phyloP scores from a whole-genome alignment of 2,888 invertebrate species.

The Aporophyla lueneburgensis region DNA sequence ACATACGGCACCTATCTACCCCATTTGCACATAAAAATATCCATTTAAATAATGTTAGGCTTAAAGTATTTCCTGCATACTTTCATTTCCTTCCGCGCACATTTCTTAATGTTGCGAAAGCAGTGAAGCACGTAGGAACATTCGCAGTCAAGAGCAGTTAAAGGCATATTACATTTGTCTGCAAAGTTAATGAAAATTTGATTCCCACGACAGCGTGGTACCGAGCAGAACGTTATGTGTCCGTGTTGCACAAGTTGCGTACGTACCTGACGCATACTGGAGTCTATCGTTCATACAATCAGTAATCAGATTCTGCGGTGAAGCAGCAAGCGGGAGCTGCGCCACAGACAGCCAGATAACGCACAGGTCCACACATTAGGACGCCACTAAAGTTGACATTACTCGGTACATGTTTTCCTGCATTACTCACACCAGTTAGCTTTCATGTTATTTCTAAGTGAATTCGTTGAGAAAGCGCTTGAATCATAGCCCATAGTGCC shows the following conservation, averaged over 20 bases:
- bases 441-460: constrained; percentile 66
- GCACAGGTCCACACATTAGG: constrained; percentile 77
- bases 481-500: constrained; percentile 65
- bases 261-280: constrained; percentile 47
- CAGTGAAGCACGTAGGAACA: constrained; percentile 35
- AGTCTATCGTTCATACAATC: constrained; percentile 67
- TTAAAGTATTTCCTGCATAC: constrained; percentile 54
- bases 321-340: constrained; percentile 70
- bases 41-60: constrained; percentile 43
- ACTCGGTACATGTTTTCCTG: constrained; percentile 74
- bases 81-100: constrained; percentile 62
- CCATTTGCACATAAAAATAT: constrained; percentile 52
- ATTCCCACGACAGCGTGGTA: constrained; percentile 63
- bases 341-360: constrained; percentile 73
- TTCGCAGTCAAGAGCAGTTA: constrained; percentile 41
- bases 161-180: constrained; percentile 40
- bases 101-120: constrained; percentile 49
- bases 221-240: constrained; percentile 41
- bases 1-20: constrained; percentile 17
- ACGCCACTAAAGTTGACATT: constrained; percentile 75
- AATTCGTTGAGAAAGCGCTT: constrained; percentile 72
- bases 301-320: constrained; percentile 67
- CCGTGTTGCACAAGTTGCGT: constrained; percentile 53
- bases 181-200: constrained; percentile 58
- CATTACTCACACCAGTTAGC: constrained; percentile 68